Evolutionary conservation across 1,140 invertebrate species (phyloP), one percentile per base, ranked within the genome.

Genomic region (Lordiphosa mommai): DNA sequence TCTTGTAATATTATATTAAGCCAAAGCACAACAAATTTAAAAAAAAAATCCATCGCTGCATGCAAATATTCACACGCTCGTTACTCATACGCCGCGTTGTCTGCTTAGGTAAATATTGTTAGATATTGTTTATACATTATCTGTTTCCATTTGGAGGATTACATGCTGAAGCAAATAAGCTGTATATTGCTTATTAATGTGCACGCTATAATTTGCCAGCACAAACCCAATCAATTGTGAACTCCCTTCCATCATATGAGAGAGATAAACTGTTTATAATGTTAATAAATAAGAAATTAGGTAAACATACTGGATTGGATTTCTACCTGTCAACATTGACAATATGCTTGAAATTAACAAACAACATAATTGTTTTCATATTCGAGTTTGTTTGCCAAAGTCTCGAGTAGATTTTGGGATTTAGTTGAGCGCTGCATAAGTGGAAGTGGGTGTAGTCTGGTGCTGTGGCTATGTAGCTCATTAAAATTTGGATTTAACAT

Each of bases 401-500:
- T 63, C 53, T 53, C 46, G 20, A 56, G 60, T 50, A 38, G 29
- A 65, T 32, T 34, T 61, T 32, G 20, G 3, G 6, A 23, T 37
- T 40, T 68, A 41, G 57, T 41, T 23, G 20, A 23, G 20, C 4
- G 20, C 20, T 6, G 20, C 52, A 12, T 10, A 6, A 38, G 29
- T 23, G 57, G 38, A 47, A 6, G 20, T 23, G 20, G 14, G 16
- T 32, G 20, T 16, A 29, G 32, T 38, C 17, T 4, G 2, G 12
- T 17, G 5, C 37, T 55, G 43, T 12, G 47, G 47, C 34, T 53
- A 40, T 12, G 37, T 17, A 50, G 48, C 60, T 64, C 67, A 70
- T 70, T 72, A 44, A 51, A 49, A 72, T 65, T 47, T 46, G 49
- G 66, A 20, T 50, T 32, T 30, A 58, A 23, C 13, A 37, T 13